A percentile compares a stretch with the other conserved stretches of the same genome.
phyloP scores from a whole-genome alignment of 1,140 invertebrate genomes.

The Xylocopa sonorina region DNA sequence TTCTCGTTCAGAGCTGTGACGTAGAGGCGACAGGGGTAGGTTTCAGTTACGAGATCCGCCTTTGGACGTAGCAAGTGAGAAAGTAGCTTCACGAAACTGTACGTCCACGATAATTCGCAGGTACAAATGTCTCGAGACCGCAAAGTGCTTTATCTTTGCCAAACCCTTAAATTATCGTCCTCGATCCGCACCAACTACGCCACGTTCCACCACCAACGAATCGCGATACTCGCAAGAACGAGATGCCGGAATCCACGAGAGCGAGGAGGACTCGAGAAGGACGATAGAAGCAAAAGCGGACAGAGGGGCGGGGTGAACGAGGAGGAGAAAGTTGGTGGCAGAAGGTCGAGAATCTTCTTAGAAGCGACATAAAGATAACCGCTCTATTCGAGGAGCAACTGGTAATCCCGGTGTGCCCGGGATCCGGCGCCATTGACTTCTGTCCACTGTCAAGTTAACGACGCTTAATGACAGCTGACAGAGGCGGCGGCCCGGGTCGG shows the following conservation, averaged over 20 bases:
- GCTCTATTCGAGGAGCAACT: slow-evolving; percentile 57
- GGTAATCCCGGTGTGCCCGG: slow-evolving; percentile 50
- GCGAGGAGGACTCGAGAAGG: slow-evolving; percentile 15
- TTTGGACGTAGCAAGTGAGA: too few relatives aligned
- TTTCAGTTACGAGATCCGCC: too few relatives aligned
- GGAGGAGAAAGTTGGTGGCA: too few relatives aligned
- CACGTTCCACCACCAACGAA: background rate
- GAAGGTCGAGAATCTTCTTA: slow-evolving; percentile 59
- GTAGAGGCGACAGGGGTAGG: too few relatives aligned
- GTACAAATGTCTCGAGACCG: background rate
- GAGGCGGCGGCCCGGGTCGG: slow-evolving; percentile 47
- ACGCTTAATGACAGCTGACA: slow-evolving; percentile 67
- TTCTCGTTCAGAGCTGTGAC: too few relatives aligned
- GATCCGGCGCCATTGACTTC: slow-evolving; percentile 57
- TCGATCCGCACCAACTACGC: too few relatives aligned
- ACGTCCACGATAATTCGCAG: too few relatives aligned
- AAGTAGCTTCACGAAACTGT: too few relatives aligned
- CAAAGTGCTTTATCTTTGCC: background rate
- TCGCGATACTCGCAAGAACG: background rate
- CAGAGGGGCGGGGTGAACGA: background rate
- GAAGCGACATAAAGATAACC: slow-evolving; percentile 67
- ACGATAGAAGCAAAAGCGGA: slow-evolving; percentile 13
- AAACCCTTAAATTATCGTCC: background rate
- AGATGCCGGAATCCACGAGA: background rate
- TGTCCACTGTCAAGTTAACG: slow-evolving; percentile 67